phyloP scores from a whole-genome alignment of 2,888 invertebrate species.

The Hylaea fasciaria region DNA sequence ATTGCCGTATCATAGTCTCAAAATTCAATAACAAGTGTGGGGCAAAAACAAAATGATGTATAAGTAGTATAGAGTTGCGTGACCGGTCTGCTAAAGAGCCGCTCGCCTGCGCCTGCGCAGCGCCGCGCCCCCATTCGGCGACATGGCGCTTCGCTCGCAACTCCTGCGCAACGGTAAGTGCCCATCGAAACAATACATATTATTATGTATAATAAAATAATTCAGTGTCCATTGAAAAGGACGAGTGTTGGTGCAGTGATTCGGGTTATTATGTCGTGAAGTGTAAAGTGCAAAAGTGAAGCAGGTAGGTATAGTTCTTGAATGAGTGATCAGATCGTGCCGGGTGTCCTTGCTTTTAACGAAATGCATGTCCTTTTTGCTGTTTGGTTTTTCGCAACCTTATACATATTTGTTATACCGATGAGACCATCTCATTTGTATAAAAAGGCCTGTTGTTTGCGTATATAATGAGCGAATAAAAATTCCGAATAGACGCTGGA shows the following conservation, averaged over 20 bases:
- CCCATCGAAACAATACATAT: slow-evolving; percentile 15
- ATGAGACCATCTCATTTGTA: too few species aligned
- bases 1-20: not conserved
- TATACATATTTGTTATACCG: too few species aligned
- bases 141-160: slow-evolving; percentile 75
- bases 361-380: slow-evolving; percentile 19
- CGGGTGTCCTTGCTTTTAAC: slow-evolving; percentile 14
- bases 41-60: slow-evolving; percentile 43
- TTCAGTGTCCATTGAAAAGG: not conserved
- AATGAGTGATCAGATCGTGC: too few species aligned
- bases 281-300: too few species aligned
- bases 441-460: too few species aligned
- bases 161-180: slow-evolving; percentile 77
- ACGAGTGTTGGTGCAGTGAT: slow-evolving; percentile 7
- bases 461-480: too few species aligned
- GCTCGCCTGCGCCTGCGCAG: slow-evolving; percentile 41
- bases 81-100: slow-evolving; percentile 67
- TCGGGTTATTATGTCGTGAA: too few species aligned
- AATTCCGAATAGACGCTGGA: too few species aligned
- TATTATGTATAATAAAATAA: slow-evolving; percentile 3
- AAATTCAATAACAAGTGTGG: slow-evolving; percentile 17
- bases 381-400: not conserved
- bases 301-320: too few species aligned
- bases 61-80: slow-evolving; percentile 58
- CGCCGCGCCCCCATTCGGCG: slow-evolving; percentile 72